These are phyloP conservation scores for Porphyrio hochstetteri DNA, from an alignment of 2,113 vertebrate species.

Conservation along the genomic window DNA sequence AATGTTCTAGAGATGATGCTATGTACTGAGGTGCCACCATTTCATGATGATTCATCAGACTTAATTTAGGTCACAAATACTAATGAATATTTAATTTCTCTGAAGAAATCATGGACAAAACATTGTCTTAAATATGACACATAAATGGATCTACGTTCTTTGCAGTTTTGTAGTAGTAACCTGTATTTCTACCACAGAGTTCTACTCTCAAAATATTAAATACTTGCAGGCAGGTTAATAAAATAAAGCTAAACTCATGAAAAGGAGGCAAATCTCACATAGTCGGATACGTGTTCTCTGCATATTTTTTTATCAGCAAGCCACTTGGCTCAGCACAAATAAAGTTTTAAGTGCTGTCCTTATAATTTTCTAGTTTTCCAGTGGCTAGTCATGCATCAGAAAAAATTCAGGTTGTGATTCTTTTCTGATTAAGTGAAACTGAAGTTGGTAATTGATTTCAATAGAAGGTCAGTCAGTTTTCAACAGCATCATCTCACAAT, in stretches of 20 bases:
- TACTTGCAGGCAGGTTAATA: neutral
- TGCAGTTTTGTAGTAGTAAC: neutral
- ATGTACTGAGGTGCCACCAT: neutral
- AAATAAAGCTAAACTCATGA: neutral
- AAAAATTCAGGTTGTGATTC: neutral
- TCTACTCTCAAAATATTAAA: neutral
- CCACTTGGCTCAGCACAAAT: neutral
- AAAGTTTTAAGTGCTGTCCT: neutral
- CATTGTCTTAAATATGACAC: neutral
- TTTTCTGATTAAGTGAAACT: neutral
- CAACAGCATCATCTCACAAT: neutral
- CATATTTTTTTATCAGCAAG: neutral
- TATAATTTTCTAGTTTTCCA: neutral
- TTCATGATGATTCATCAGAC: neutral
- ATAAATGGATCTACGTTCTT: neutral
- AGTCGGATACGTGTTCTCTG: neutral
- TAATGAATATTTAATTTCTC: neutral
- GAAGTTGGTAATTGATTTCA: neutral
- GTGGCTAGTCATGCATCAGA: neutral
- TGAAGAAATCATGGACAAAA: neutral
- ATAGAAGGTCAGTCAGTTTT: neutral
- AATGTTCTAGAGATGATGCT: neutral
- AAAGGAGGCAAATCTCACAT: neutral
- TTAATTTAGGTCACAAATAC: neutral
- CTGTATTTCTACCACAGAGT: neutral